Base-by-base conservation (phyloP, 2,797 vertebrate genomes). In the Hapalemur alaotrensis region DNA sequence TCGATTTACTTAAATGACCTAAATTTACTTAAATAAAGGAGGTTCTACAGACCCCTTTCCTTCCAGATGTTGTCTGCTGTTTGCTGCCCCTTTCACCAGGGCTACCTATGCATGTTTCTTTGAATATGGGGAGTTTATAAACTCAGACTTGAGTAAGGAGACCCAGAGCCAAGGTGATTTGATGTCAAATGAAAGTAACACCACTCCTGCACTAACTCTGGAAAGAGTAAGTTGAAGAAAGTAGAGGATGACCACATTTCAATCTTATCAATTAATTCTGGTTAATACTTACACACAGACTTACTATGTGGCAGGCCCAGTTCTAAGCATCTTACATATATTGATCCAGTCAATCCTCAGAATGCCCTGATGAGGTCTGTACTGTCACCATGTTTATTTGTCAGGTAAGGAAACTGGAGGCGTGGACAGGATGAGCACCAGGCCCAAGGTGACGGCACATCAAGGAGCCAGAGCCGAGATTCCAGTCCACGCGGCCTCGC, bases 321-420 rank as follows among this genome's bases (percentile, higher is more conserved):
- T 28, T 69, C 63, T 59, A 9, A 25, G 80, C 32, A 35, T 38
- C 63, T 82, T 22, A 86, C 11, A 22, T 43, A 7, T 9, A 9
- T 0, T 0, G 28, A 75, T 0, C 1, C 32, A 63, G 8, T 35
- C 15, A 5, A 18, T 10, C 3, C 32, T 86, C 43, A 17, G 3
- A 8, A 83, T 6, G 52, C 28, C 46, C 30, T 3, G 1, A 50
- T 35, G 15, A 65, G 3, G 4, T 13, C 70, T 87, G 23, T 25
- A 22, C 17, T 12, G 35, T 7, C 22, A 35, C 30, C 7, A 8
- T 15, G 7, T 20, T 57, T 41, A 87, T 46, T 9, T 65, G 46
- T 76, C 70, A 83, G 59, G 35, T 0, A 32, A 80, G 28, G n/a
- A 86, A 69, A 43, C 4, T 14, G 7, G 12, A 91, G 57, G 3